Base-by-base conservation (phyloP, 2,113 vertebrate species). In the Aphyosemion australe region DNA sequence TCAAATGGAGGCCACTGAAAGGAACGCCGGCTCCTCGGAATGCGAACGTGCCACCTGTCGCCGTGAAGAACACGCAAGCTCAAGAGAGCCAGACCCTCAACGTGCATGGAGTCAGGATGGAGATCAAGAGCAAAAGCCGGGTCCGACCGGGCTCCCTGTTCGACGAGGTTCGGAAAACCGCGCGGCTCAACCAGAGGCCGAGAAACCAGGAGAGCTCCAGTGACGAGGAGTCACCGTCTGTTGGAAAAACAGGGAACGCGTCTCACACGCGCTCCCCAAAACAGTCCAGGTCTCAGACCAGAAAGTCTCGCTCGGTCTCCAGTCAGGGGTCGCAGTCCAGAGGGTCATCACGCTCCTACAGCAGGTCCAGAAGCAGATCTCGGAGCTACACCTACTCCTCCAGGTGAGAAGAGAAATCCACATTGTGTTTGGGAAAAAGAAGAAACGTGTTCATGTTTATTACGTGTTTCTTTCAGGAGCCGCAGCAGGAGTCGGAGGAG, bases 111-210 rank as follows among this genome's bases (percentile, higher is more conserved):
- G 91, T 99, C 59, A 92, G 94, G 31, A 98, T 99, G 83, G 96
- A 99, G 91, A 98, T 99, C 26, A 99, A 98, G 85, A 96, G 94
- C 51, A 96, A 94, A 80, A 98, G 92, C 79, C 92, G 94, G 62
- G 95, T 99, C 1, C 93, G 95, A 7, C 97, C 97, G 0, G 97
- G 97, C 1, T 99, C 97, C 12, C 92, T 99, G 45, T 99, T 99
- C 6, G 97, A 99, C 2, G 97, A 99, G 77, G 97, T 99, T 1
- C 94, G 97, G 2, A 98, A 98, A 87, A 99, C 97, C 0, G 97
- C 95, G 0, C 92, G 96, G 8, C 91, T 98, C 31, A 98, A 98
- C 87, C 95, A 95, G 55, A 93, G 97, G 77, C 96, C 96, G 0
- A 92, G 97, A 72, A 97, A 98, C 84, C 94, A 93, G 50, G 97